Base-by-base conservation (phyloP, 2,888 invertebrate species). In the Automeris io region DNA sequence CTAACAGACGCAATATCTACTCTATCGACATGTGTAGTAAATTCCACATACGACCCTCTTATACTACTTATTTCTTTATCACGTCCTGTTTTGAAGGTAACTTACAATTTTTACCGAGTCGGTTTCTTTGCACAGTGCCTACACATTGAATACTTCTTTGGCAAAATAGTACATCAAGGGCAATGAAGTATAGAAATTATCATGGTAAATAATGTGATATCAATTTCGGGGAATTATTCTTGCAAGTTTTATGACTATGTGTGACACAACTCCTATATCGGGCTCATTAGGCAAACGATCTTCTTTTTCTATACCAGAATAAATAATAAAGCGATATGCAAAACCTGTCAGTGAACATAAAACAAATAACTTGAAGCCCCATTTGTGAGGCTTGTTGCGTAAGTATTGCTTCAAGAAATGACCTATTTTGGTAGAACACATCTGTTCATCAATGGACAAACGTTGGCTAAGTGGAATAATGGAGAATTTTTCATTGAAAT, bases 361-460 rank as follows among this genome's bases (percentile, higher is more conserved):
- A 37, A 59, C 45, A 48, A 47, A 58, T 38, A 58, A 38, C 48
- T 61, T 60, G 48, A 55, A 60, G 35, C 61, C 57, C 57, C 58
- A 60, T 37, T 58, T 59, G 45, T 60, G 56, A 40, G 58, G 57
- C 46, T 61, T 65, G 33, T 60, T 60, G 23, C 54, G 54, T 24
- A 57, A 29, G 38, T 61, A 59, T 46, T 59, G 57, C 35, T 61
- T 61, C 38, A 64, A 50, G 42, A 45, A 54, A 44, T 60, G 55
- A 41, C 47, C 43, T 44, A 55, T 46, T 54, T 60, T 63, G 22
- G 54, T 59, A 18, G 59, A 48, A 47, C 59, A 63, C 58, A 63
- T 60, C 42, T 63, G 57, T 38, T 60, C 55, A 37, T 63, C 57
- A 34, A 61, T 44, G 35, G 52, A 55, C 32, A 61, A 49, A 33